Evolutionary conservation across 2,113 vertebrate species (phyloP).

Genomic region (Myotis brandtii): DNA sequence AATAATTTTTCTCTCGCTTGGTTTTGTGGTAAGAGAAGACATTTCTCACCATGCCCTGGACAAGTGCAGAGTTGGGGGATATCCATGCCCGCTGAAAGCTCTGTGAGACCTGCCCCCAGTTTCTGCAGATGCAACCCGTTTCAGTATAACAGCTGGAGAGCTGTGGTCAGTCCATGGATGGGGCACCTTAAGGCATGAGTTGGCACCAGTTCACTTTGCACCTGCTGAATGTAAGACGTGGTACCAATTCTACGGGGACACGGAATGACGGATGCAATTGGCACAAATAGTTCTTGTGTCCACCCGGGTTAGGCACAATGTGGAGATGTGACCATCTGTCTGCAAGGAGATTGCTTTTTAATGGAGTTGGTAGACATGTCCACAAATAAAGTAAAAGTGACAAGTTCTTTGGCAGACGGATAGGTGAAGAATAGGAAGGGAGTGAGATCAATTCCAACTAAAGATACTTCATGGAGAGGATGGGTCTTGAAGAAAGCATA

Average conservation of each 20-base stretch:
- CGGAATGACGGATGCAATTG: background rate
- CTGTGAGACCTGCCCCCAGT: background rate
- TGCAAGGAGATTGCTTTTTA: background rate
- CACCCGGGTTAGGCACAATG: background rate
- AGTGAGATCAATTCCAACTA: background rate
- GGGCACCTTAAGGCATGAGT: background rate
- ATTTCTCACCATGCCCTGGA: background rate
- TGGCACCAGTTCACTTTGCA: background rate
- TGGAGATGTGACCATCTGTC: background rate
- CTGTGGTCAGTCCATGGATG: background rate
- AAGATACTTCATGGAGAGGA: background rate
- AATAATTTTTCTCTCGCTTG: no score
- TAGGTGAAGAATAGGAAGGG: constrained; percentile 9
- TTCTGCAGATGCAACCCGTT: background rate
- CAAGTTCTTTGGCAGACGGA: background rate
- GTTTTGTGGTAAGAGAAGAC: background rate
- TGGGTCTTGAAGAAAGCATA: background rate
- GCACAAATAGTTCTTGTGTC: rapidly evolving
- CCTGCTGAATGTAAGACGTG: rapidly evolving
- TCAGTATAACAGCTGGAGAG: background rate
- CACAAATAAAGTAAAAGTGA: background rate
- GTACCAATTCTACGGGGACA: background rate
- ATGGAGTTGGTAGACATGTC: background rate
- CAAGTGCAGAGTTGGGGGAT: rapidly evolving
- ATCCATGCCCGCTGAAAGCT: rapidly evolving